Base-by-base conservation (phyloP, 1,140 invertebrate species). In the Lordiphosa collinella region DNA sequence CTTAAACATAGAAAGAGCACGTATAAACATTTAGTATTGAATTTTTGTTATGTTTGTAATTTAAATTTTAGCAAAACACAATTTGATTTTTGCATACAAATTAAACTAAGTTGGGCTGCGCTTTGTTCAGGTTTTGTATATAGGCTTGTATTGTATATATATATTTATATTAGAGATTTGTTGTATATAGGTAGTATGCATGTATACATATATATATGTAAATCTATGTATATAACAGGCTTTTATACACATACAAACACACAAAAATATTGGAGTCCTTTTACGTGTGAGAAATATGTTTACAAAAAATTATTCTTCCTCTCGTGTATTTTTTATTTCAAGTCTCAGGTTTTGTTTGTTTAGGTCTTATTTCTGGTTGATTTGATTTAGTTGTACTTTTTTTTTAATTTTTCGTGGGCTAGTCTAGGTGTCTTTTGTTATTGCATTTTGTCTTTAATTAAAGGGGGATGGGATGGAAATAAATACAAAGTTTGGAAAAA, bases 321-420 rank as follows among this genome's bases (percentile, higher is more conserved):
- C 43, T 34, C 29, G n/a, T 43, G 11, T 43, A 12, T 29, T n/a
- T 43, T 58, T 29, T 36, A 40, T 51, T 63, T 57, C 38, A 62
- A 82, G 70, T 80, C 76, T 79, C 63, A 78, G 74, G 74, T 64
- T 68, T 68, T 60, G 25, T 68, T 36, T 36, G 50, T 69, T 80
- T 44, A 58, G n/a, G 53, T 55, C 48, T 64, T 59, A 31, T 54
- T 74, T 69, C 52, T 62, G 53, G 54, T 70, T 60, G 54, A 43
- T 62, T 75, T 80, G 41, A 54, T 41, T 57, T 52, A 32, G 40
- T 80, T 80, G 76, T 80, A 80, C 76, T 76, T 68, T 82, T 49
- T 48, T 62, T 55, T 52, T 12, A 40, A 16, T 38, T 41, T 11
- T 35, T 54, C 58, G 35, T 41, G 51, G 32, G 57, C 18, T 68